Evolutionary conservation across 2,113 vertebrate species (phyloP).

Genomic region (Otolemur garnettii): DNA sequence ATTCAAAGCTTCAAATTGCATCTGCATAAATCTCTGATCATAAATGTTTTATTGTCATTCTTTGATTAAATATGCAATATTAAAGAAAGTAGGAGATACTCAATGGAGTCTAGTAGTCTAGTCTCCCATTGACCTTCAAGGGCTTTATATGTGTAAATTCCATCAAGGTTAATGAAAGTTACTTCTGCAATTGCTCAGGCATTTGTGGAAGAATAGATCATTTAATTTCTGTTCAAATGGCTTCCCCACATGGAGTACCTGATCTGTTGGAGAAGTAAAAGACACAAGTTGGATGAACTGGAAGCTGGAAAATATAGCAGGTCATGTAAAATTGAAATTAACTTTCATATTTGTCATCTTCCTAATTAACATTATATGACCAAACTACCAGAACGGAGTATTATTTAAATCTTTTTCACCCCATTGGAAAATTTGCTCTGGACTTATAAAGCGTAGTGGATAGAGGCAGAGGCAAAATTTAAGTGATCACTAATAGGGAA

Average conservation of each 20-base stretch:
- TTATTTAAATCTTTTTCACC: slow-evolving; percentile 78
- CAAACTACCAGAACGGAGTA: slow-evolving; percentile 67
- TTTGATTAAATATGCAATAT: slow-evolving; percentile 67
- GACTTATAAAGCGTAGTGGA: not conserved
- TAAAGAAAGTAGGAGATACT: slow-evolving; percentile 53
- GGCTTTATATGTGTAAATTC: slow-evolving; percentile 61
- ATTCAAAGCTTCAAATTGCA: slow-evolving; percentile 56
- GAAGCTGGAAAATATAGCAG: slow-evolving; percentile 55
- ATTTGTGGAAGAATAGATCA: slow-evolving; percentile 59
- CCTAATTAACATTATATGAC: slow-evolving; percentile 79
- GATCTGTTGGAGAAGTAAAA: slow-evolving; percentile 56
- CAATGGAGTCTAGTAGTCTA: slow-evolving; percentile 42
- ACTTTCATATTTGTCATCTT: slow-evolving; percentile 70
- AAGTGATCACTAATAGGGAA: slow-evolving; percentile 19
- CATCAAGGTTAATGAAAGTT: slow-evolving; percentile 82
- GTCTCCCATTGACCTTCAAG: slow-evolving; percentile 62
- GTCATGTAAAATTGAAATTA: slow-evolving; percentile 77
- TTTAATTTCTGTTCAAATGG: slow-evolving; percentile 68
- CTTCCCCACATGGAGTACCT: slow-evolving; percentile 46
- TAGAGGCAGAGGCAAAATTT: not conserved
- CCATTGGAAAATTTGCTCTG: slow-evolving; percentile 66
- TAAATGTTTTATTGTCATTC: slow-evolving; percentile 57
- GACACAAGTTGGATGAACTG: slow-evolving; percentile 50
- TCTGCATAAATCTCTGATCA: slow-evolving; percentile 37
- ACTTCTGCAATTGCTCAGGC: slow-evolving; percentile 63